These are phyloP conservation scores for Erynnis tages DNA, from an alignment of 2,888 invertebrate genomes.

Conservation along the genomic window DNA sequence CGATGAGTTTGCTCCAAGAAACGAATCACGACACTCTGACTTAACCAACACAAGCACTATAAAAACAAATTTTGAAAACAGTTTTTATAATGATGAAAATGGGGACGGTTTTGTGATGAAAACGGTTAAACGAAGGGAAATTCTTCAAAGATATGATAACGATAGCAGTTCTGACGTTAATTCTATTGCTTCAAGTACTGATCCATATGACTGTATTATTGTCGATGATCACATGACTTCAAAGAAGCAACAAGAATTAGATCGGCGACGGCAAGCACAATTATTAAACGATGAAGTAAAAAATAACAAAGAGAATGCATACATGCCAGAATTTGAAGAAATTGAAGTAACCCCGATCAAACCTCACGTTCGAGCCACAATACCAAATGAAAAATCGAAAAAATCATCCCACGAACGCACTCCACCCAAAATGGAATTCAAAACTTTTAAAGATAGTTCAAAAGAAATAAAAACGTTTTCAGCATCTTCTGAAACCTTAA, in stretches of 20 bases:
- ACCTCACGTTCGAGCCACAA: constrained; percentile 69
- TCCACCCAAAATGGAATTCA: constrained; percentile 75
- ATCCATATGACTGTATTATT: constrained; percentile 90
- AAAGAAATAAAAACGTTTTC: constrained; percentile 77
- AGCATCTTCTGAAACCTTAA: constrained; percentile 75
- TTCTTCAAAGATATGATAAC: constrained; percentile 86
- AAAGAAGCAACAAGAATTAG: constrained; percentile 71
- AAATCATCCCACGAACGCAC: constrained; percentile 64
- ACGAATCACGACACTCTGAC: constrained; percentile 73
- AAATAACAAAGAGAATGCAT: constrained; percentile 68
- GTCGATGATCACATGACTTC: constrained; percentile 88
- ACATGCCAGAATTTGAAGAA: constrained; percentile 77
- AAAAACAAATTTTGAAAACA: constrained; percentile 82
- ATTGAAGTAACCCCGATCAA: constrained; percentile 76
- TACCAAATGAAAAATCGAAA: constrained; percentile 68
- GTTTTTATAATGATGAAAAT: constrained; percentile 84
- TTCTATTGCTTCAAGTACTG: constrained; percentile 86
- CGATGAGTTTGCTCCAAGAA: constrained; percentile 64
- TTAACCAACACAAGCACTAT: constrained; percentile 76
- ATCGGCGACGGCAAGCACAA: constrained; percentile 69
- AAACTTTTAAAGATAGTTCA: constrained; percentile 76
- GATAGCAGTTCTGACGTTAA: constrained; percentile 84
- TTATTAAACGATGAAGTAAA: constrained; percentile 63
- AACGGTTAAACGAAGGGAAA: constrained; percentile 87
- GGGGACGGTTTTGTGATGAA: constrained; percentile 86